Percentiles rank a stretch among this genome's conserved stretches.
Evolutionary conservation across 1,140 invertebrate genomes (phyloP).

Genomic region (Aphaenogaster rudis): DNA sequence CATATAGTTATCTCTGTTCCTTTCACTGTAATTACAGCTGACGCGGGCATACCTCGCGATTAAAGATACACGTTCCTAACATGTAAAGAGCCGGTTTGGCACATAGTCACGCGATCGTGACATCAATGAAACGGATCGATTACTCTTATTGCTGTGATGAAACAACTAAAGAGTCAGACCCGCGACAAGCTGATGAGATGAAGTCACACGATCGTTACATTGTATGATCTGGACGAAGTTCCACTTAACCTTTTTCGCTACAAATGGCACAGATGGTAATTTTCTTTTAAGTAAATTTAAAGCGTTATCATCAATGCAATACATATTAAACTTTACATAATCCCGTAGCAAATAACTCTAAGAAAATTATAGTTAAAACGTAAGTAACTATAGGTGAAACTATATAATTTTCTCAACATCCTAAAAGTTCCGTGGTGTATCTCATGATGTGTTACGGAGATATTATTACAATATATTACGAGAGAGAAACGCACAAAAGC

Average conservation of each 20-base stretch:
- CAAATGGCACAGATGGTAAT: conserved; percentile 10
- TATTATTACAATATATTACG: conserved; percentile 8
- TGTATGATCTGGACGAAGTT: conserved; percentile 35
- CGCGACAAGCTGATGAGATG: conserved; percentile 31
- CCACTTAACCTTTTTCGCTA: conserved; percentile 10
- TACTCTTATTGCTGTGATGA: conserved; percentile 56
- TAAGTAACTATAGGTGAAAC: neutral
- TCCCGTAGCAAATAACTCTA: neutral
- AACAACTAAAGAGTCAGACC: conserved; percentile 13
- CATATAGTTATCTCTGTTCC: conserved; percentile 50
- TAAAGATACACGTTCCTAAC: conserved; percentile 52
- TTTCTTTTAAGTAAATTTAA: neutral
- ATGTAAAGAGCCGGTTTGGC: conserved; percentile 48
- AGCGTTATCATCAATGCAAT: conserved; percentile 28
- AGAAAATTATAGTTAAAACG: conserved; percentile 12
- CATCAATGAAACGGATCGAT: conserved; percentile 63
- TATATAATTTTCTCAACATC: conserved; percentile 27
- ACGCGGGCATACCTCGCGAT: conserved; percentile 39
- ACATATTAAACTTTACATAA: conserved; percentile 37
- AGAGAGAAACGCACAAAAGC: neutral
- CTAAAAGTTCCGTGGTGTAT: neutral
- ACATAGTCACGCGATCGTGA: conserved; percentile 56
- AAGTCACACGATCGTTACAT: conserved; percentile 49
- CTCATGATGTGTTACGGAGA: neutral
- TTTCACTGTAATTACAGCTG: conserved; percentile 43